Base-by-base conservation (phyloP, 2,797 vertebrate species). In the Nyctalus aviator region DNA sequence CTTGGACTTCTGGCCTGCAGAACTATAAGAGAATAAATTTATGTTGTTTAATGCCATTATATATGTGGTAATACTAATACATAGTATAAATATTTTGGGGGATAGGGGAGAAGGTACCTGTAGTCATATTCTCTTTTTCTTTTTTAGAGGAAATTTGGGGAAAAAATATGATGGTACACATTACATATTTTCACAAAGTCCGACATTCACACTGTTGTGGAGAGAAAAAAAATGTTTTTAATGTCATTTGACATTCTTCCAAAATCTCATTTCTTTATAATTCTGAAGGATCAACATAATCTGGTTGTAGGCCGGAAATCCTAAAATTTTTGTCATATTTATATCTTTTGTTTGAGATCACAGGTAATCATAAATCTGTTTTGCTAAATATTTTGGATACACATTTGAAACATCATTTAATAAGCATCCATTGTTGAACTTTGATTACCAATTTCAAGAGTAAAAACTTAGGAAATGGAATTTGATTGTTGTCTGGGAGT, bases 321-420 rank as follows among this genome's bases (percentile, higher is more conserved):
- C 30, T 77, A 64, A 92, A 81, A 62, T 8, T 20, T 3, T 27
- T 85, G 8, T 46, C 4, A 4, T 57, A 44, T 82, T 91, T 81
- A 66, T 87, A n/a, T 66, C 23, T 84, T 59, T 23, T 64, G 17
- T 57, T 87, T 88, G 20, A 78, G 20, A 83, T 55, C 69, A 77
- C 9, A 66, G 23, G 15, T 64, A 27, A 73, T 88, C 21, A 50
- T 48, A 88, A 79, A 72, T 30, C 18, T 59, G 55, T 30, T 1
- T 11, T 48, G 62, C 68, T 86, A 86, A 77, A 53, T 62, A 68
- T 86, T n/a, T 62, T 69, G 6, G 7, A 83, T 14, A 82, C 13
- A 73, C 68, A 83, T 41, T 4, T 75, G 30, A 69, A 86, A 68
- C 50, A 66, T 59, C 53, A 1, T 59, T 72, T 73, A 13, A 27